Percentiles rank a stretch among this genome's conserved stretches.
phyloP scores from a whole-genome alignment of 2,113 vertebrate genomes.

The Balaeniceps rex region DNA sequence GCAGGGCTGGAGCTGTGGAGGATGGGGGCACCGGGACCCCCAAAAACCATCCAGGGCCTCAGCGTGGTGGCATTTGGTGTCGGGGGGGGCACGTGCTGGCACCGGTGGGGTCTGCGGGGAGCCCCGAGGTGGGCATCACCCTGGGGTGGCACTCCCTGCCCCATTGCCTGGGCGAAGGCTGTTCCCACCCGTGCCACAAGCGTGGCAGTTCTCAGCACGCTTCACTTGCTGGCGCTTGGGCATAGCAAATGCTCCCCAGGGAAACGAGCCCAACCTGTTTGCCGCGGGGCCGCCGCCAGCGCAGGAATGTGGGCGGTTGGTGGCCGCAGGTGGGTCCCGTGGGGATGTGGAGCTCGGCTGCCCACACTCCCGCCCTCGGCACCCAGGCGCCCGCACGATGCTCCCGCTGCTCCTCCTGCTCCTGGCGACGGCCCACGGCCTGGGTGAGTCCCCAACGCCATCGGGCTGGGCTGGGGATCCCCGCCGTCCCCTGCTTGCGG shows the following conservation, averaged over 20 bases:
- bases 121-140: neutral
- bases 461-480: neutral
- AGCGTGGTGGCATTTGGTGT: neutral
- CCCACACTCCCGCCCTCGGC: neutral
- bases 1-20: neutral
- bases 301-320: slow-evolving; percentile 32
- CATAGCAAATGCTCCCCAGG: neutral
- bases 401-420: slow-evolving; percentile 25
- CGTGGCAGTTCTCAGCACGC: neutral
- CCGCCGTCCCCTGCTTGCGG: fast-evolving
- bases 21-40: no score
- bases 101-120: neutral
- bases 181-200: neutral
- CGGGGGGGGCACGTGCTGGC: fast-evolving
- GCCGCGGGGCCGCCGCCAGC: neutral
- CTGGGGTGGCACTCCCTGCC: neutral
- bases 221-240: neutral
- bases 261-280: slow-evolving; percentile 58
- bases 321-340: neutral
- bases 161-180: neutral
- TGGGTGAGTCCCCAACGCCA: neutral
- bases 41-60: fast-evolving
- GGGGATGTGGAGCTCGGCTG: neutral
- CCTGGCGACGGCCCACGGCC: neutral
- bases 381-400: neutral